Conservation (phyloP, 1,140 invertebrate genomes). For the Atta cephalotes region DNA sequence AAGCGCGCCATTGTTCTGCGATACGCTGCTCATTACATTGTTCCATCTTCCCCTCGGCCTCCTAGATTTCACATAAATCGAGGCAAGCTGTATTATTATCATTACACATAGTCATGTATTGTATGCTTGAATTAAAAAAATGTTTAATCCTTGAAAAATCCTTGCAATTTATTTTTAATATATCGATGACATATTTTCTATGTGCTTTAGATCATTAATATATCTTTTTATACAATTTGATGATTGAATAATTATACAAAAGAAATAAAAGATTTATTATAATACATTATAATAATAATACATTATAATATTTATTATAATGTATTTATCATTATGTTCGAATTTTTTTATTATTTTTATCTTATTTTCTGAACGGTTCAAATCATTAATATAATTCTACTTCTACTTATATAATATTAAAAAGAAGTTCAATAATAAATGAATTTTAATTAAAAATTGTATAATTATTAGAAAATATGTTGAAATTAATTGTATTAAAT, state of each 20-base stretch:
- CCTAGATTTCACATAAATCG: slow-evolving; percentile 75
- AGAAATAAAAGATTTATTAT: background rate
- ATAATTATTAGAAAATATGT: no score
- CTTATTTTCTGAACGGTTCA: background rate
- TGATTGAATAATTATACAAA: background rate
- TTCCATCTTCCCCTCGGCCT: slow-evolving; percentile 26
- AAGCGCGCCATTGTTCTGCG: slow-evolving; percentile 62
- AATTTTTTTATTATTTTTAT: background rate
- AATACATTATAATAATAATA: no score
- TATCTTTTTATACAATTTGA: background rate
- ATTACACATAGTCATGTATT: background rate
- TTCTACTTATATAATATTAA: background rate
- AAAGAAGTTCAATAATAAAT: no score
- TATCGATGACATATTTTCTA: background rate
- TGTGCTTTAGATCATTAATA: background rate
- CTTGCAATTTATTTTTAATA: background rate
- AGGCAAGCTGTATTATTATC: background rate
- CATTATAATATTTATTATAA: background rate
- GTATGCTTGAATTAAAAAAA: background rate
- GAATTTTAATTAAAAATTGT: no score
- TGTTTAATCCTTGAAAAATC: background rate
- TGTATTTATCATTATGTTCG: background rate
- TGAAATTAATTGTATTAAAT: no score
- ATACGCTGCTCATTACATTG: slow-evolving; percentile 32
- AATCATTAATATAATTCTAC: background rate